Evolutionary conservation across 2,888 invertebrate genomes (phyloP), one percentile per base, ranked within the genome.

Genomic region (Rotaria socialis): DNA sequence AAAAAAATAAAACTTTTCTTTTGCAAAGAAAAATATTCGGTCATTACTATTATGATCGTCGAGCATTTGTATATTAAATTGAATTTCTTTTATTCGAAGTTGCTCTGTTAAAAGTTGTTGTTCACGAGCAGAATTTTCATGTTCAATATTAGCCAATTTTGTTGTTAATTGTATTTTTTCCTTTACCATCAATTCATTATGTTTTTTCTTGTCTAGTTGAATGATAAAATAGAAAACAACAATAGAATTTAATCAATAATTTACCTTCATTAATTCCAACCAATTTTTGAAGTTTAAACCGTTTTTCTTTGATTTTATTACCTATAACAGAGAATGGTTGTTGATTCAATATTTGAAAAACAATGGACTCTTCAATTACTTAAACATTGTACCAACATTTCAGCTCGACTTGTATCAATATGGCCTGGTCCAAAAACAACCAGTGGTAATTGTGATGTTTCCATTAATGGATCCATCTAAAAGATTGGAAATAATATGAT

Each of bases 1-100:
- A 8, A 60, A 60, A 27, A 0, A 27, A n/a, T n/a, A 67, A 27
- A 50, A 11, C 6, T 0, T 27, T 52, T 52, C 22, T 55, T 19
- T 55, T 55, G n/a, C n/a, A n/a, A n/a, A n/a, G n/a, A n/a, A n/a
- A n/a, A n/a, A n/a, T n/a, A n/a, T n/a, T n/a, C n/a, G n/a, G n/a
- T n/a, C n/a, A n/a, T n/a, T 67, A 67, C 67, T 67, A 35, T n/a
- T 80, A 47, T 80, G 80, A 24, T 80, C 80, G 47, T 80, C 47
- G 14, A 80, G 24, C 80, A 47, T 80, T 80, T 80, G 80, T 24
- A 80, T 80, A 47, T 80, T 80, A 0, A 80, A 43, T 47, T 80
- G 80, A 10, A 80, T 7, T 80, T 80, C 80, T n/a, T 80, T 47
- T 24, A 80, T 80, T 47, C 80, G 80, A 80, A 7, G 0, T 80